Conservation (phyloP, 2,888 invertebrate species). For the Ophion ellenae region DNA sequence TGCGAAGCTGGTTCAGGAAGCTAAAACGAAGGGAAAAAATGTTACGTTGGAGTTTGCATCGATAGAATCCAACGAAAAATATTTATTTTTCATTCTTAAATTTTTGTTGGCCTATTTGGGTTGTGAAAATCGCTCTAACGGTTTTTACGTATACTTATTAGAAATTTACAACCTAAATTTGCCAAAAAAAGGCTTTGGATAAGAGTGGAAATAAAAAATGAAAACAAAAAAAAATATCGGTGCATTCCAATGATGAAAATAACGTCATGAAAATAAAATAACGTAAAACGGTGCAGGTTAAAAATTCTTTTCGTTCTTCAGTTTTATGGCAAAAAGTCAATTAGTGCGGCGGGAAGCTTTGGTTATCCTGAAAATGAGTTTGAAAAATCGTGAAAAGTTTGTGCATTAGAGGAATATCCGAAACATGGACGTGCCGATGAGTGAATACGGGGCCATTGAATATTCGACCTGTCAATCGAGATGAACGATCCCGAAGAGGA, state of each 20-base stretch:
- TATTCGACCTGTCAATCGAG: background rate
- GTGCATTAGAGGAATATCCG: background rate
- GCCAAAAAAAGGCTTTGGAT: too few species aligned
- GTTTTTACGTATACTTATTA: too few species aligned
- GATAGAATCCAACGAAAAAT: too few species aligned
- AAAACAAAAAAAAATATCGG: too few species aligned
- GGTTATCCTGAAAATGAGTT: background rate
- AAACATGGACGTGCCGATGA: conserved; percentile 9
- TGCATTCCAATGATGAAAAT: too few species aligned
- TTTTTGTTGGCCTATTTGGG: too few species aligned
- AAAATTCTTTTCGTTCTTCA: conserved; percentile 28
- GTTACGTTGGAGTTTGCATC: too few species aligned
- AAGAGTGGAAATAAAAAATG: too few species aligned
- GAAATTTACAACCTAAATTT: too few species aligned
- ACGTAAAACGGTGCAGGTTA: background rate
- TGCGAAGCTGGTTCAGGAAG: conserved; percentile 53
- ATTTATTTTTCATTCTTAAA: too few species aligned
- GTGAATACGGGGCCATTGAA: background rate
- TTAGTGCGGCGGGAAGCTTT: background rate
- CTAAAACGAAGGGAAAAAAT: background rate
- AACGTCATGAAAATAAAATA: background rate
- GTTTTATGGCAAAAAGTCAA: conserved; percentile 14
- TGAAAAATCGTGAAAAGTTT: background rate
- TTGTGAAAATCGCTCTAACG: too few species aligned
- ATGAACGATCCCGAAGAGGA: conserved; percentile 32